A percentile compares a stretch with the other conserved stretches of the same genome.
Conservation (phyloP, 1,140 invertebrate species). For the Trichonephila clavata region DNA sequence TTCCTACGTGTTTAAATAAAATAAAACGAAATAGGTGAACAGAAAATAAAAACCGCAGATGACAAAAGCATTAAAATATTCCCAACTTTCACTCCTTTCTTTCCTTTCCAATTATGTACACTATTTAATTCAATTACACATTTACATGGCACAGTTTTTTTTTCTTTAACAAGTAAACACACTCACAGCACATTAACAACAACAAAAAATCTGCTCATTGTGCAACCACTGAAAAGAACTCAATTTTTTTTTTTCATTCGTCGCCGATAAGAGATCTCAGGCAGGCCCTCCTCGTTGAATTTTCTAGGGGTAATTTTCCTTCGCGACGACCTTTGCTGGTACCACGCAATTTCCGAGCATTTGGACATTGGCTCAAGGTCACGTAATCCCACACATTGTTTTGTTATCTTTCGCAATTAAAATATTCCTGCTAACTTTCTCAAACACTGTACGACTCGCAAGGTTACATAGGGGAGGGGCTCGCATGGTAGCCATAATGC, state of each 20-base stretch:
- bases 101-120: not conserved
- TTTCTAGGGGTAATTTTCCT: not conserved
- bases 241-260: not conserved
- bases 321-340: conserved; percentile 34
- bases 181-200: not conserved
- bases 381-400: conserved; percentile 37
- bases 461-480: not conserved
- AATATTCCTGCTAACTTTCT: conserved; percentile 27
- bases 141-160: not conserved
- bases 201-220: not conserved
- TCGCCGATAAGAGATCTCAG: not conserved
- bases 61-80: not conserved
- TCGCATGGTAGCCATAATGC: conserved; percentile 2
- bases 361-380: conserved; percentile 38
- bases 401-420: conserved; percentile 61
- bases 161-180: not conserved
- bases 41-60: no score
- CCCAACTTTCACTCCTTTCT: not conserved
- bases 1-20: no score
- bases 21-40: no score
- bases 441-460: not conserved
- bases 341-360: conserved; percentile 19
- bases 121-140: not conserved
- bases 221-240: not conserved
- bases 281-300: not conserved